Evolutionary conservation across 2,797 vertebrate genomes (phyloP), one percentile per base, ranked within the genome.

Genomic region (Ceyx erithaca): DNA sequence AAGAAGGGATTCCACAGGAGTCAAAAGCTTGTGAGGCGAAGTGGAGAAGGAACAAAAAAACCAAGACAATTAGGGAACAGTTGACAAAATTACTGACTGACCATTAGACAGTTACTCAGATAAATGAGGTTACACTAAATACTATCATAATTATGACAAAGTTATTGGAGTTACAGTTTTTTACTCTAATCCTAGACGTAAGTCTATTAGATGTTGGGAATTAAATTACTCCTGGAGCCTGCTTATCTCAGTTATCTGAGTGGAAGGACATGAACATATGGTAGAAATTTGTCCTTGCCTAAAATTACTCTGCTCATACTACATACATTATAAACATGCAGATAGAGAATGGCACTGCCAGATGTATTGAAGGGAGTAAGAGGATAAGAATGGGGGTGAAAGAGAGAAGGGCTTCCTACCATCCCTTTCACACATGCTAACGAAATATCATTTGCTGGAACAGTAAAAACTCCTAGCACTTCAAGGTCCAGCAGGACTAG

Each of bases 281-380:
- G 83, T 26, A 89, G 71, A 96, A 94, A 82, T 91, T 86, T 86
- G 80, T 77, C 80, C 89, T 71, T 88, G 83, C 71, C 85, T 89
- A 91, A 91, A 92, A 88, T 82, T 80, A 93, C 57, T 86, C 67
- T 85, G 61, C 80, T 64, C 63, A 41, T 82, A 64, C 64, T 64
- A 63, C 1, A 11, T 35, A 84, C 25, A 31, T 64, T 67, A 76
- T 30, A 82, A 90, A 87, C 33, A 70, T 2, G 28, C 75, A 77
- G 77, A 51, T 26, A 76, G 16, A 41, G 91, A 92, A 91, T 26
- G 41, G 68, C 64, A 88, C 17, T 71, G 78, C 75, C 90, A 96
- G 83, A 88, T 80, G 81, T 33, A 82, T 26, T 6, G 17, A 73
- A 85, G 10, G 18, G 41, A 92, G 8, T 54, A 80, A 87, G n/a